phyloP scores from a whole-genome alignment of 1,140 invertebrate species.

The Drosophila pseudoananassae region DNA sequence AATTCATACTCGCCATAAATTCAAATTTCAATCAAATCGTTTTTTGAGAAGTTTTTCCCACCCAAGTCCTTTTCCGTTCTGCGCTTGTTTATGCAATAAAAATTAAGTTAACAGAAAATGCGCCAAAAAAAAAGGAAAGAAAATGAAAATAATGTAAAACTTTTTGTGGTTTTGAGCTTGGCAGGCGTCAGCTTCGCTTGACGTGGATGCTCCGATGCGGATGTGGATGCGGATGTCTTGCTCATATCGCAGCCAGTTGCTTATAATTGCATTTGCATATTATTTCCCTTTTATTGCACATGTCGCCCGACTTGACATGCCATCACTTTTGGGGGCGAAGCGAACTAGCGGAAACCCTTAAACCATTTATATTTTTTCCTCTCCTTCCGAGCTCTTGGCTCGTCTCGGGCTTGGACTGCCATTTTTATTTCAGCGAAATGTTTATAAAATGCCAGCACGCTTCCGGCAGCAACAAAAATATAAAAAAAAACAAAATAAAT shows the following conservation, averaged over 20 bases:
- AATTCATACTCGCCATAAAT: slow-evolving; percentile 26
- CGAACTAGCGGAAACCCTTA: slow-evolving; percentile 38
- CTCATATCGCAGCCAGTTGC: slow-evolving; percentile 68
- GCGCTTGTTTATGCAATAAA: slow-evolving; percentile 55
- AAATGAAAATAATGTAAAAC: slow-evolving; percentile 29
- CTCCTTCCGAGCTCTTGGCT: slow-evolving; percentile 12
- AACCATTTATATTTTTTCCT: slow-evolving; percentile 41
- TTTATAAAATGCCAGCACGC: slow-evolving; percentile 75
- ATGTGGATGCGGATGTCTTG: slow-evolving; percentile 49
- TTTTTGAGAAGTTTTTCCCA: slow-evolving; percentile 7
- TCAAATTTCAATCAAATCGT: slow-evolving; percentile 49
- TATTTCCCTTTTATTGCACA: slow-evolving; percentile 81
- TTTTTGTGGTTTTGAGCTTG: slow-evolving; percentile 54
- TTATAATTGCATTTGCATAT: slow-evolving; percentile 82
- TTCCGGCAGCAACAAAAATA: slow-evolving; percentile 43
- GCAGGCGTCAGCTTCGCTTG: slow-evolving; percentile 31
- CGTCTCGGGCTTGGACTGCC: slow-evolving; percentile 37
- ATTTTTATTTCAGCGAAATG: slow-evolving; percentile 59
- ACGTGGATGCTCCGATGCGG: slow-evolving; percentile 5
- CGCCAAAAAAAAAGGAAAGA: slow-evolving; percentile 29
- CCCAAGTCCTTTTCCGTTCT: neutral
- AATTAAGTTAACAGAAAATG: slow-evolving; percentile 56
- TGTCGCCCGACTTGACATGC: slow-evolving; percentile 74
- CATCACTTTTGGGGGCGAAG: slow-evolving; percentile 32
- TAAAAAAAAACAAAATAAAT: slow-evolving; percentile 1